Conservation (phyloP, 2,113 vertebrate species). For the Apistogramma diplotaenia region DNA sequence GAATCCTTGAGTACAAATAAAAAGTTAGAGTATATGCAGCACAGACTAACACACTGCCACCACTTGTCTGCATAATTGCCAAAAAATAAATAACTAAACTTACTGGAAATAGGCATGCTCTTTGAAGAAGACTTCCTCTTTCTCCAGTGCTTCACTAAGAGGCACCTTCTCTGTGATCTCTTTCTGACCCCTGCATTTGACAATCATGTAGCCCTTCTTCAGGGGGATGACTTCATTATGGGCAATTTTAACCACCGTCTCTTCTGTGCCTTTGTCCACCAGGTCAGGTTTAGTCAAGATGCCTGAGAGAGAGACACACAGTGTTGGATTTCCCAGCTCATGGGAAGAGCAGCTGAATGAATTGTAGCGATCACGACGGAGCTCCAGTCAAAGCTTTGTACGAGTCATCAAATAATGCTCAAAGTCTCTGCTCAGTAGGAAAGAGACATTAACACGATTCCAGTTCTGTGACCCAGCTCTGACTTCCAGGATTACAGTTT, state of each 20-base stretch:
- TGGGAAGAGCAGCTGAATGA: too few species aligned
- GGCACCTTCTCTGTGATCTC: constrained; percentile 73
- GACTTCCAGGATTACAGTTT: neutral
- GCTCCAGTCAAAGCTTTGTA: too few species aligned
- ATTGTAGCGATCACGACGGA: too few species aligned
- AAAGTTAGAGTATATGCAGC: neutral
- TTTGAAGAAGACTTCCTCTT: constrained; percentile 81
- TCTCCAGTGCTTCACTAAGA: constrained; percentile 74
- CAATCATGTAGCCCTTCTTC: constrained; percentile 89
- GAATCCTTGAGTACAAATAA: constrained; percentile 20
- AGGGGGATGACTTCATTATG: constrained; percentile 78
- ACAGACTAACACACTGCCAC: neutral
- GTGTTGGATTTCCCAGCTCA: neutral
- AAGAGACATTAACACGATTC: too few species aligned
- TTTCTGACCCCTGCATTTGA: constrained; percentile 87
- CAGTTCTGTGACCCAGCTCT: accelerated
- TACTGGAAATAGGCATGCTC: constrained; percentile 79
- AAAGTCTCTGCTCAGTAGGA: too few species aligned
- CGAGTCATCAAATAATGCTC: too few species aligned
- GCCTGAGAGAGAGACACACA: constrained; percentile 69
- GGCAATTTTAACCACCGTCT: constrained; percentile 70
- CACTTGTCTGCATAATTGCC: constrained; percentile 7
- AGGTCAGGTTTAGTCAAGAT: constrained; percentile 91
- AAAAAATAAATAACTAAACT: neutral
- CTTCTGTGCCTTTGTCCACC: constrained; percentile 85